A percentile compares a stretch with the other conserved stretches of the same genome.
phyloP scores from a whole-genome alignment of 2,888 invertebrate genomes.

The Meganola albula region DNA sequence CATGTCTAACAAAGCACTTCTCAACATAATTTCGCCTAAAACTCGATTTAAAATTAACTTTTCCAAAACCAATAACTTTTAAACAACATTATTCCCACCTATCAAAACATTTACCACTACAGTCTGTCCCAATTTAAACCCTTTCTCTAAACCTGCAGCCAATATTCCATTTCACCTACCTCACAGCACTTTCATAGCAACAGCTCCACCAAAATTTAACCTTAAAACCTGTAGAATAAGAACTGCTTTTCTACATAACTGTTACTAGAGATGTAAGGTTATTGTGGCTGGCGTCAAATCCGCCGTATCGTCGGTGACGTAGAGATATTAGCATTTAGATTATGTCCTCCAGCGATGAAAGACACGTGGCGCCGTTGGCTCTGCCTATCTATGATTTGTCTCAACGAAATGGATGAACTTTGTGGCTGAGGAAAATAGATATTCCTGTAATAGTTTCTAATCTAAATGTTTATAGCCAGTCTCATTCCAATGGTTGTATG shows the following conservation, averaged over 20 bases:
- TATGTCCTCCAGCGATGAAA: constrained; percentile 43
- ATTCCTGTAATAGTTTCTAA: constrained; percentile 20
- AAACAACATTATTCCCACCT: neutral
- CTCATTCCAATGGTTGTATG: too few relatives aligned
- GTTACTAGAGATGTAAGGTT: neutral
- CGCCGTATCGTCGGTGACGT: constrained; percentile 35
- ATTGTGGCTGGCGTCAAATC: constrained; percentile 18
- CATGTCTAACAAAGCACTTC: too few relatives aligned
- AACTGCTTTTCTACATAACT: neutral
- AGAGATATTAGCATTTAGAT: constrained; percentile 69
- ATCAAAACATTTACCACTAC: neutral
- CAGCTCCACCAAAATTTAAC: neutral
- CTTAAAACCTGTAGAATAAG: neutral
- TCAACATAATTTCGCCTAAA: too few relatives aligned
- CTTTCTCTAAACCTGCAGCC: neutral
- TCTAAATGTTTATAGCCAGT: too few relatives aligned
- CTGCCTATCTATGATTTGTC: constrained; percentile 35
- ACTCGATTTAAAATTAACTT: too few relatives aligned
- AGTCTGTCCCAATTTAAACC: neutral
- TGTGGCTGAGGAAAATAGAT: constrained; percentile 32
- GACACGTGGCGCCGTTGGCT: constrained; percentile 39
- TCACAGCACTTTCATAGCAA: neutral
- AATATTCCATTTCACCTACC: neutral
- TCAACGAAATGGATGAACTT: constrained; percentile 27
- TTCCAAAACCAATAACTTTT: too few relatives aligned